phyloP scores from a whole-genome alignment of 2,888 invertebrate species.

The Helleia helle region DNA sequence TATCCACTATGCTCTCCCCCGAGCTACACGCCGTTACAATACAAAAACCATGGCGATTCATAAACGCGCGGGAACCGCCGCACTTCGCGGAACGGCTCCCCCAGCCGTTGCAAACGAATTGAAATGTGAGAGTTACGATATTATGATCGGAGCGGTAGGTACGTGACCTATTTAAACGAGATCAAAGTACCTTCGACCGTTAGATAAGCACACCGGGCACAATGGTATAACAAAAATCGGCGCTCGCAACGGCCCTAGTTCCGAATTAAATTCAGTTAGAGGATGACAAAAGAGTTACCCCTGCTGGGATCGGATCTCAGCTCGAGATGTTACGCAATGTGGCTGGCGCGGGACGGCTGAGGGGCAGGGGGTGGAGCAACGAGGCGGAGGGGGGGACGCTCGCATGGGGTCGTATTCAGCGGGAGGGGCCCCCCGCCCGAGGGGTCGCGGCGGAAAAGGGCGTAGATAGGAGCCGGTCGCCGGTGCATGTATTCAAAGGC shows the following conservation, averaged over 20 bases:
- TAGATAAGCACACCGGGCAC: slow-evolving; percentile 22
- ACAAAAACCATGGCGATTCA: not conserved
- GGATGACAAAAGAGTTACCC: slow-evolving; percentile 24
- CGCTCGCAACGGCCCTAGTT: slow-evolving; percentile 20
- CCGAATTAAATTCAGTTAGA: slow-evolving; percentile 21
- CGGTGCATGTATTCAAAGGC: slow-evolving; percentile 16
- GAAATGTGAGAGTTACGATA: slow-evolving; percentile 17
- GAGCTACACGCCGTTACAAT: slow-evolving; percentile 3
- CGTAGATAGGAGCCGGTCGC: slow-evolving; percentile 18
- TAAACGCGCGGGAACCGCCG: not conserved
- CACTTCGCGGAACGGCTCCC: not conserved
- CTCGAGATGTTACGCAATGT: slow-evolving; percentile 23
- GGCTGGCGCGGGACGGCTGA: slow-evolving; percentile 6
- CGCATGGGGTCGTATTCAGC: slow-evolving; percentile 1
- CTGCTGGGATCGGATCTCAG: slow-evolving; percentile 21
- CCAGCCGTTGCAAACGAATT: not conserved
- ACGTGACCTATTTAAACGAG: slow-evolving; percentile 12
- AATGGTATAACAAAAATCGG: slow-evolving; percentile 17
- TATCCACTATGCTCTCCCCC: too few relatives aligned
- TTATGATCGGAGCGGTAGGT: slow-evolving; percentile 9
- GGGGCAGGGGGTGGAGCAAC: not conserved
- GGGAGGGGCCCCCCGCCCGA: slow-evolving; percentile 11
- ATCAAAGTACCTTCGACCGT: slow-evolving; percentile 17
- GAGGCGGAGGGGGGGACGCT: not conserved
- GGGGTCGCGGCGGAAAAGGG: slow-evolving; percentile 18